phyloP scores from a whole-genome alignment of 1,140 invertebrate genomes.

The Latrodectus geometricus region DNA sequence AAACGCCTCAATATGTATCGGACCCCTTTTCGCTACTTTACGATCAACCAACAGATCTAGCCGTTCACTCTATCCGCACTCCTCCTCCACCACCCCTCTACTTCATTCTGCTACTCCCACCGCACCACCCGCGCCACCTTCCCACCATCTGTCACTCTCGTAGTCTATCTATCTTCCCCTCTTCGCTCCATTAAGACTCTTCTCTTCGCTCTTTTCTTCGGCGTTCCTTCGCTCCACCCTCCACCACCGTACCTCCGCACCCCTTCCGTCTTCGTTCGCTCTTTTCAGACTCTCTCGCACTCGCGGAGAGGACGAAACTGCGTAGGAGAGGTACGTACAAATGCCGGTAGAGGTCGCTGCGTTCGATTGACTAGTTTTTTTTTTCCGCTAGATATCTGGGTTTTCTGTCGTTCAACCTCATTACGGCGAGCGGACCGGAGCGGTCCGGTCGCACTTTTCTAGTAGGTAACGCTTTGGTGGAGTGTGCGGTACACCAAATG shows the following conservation, averaged over 20 bases:
- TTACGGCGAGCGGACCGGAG: too few relatives aligned
- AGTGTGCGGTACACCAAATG: too few relatives aligned
- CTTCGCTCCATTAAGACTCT: conserved; percentile 16
- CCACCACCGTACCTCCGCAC: background rate
- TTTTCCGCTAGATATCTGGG: too few relatives aligned
- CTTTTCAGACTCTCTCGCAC: too few relatives aligned
- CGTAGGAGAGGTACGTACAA: too few relatives aligned
- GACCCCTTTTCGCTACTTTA: conserved; percentile 1
- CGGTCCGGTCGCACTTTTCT: too few relatives aligned
- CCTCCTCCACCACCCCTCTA: background rate
- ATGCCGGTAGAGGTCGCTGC: too few relatives aligned
- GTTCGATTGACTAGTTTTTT: too few relatives aligned
- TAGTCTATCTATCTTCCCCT: conserved; percentile 45
- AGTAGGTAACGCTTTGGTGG: too few relatives aligned
- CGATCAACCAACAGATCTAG: conserved; percentile 15
- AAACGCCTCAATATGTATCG: background rate
- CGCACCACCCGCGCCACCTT: background rate
- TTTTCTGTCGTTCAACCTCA: too few relatives aligned
- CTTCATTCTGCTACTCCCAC: background rate
- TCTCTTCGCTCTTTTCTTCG: background rate
- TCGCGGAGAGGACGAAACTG: too few relatives aligned
- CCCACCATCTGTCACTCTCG: conserved; percentile 50
- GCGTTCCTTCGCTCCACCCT: background rate
- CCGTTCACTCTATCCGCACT: background rate
- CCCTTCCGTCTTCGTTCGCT: background rate